Base-by-base conservation (phyloP, 64 coral and sea anemone genomes). In the Montipora foliosa region DNA sequence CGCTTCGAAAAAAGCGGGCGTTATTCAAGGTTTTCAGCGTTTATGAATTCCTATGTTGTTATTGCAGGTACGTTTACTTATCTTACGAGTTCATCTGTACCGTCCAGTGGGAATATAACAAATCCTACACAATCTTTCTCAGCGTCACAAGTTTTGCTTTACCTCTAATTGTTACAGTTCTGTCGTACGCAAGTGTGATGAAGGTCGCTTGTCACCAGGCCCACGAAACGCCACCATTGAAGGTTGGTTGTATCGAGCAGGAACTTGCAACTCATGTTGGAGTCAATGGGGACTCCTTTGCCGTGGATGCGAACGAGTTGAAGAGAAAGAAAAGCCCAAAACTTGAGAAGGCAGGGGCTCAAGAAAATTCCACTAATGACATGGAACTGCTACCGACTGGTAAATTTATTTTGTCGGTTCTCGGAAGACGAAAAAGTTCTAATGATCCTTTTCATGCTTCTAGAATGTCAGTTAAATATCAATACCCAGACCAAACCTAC, bases 41-140 rank as follows among this genome's bases (percentile, higher is more conserved):
- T 14, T 17, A 0, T 16, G 4, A 17, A 19, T 78, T 5, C 16
- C 49, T 49, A 5, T 57, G 4, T 78, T 47, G 76, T 78, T 50
- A 3, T 78, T 61, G 15, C 67, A 68, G 92, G 29, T 94, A 94
- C 37, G 25, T 88, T 68, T 94, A 94, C 72, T 57, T 94, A 24
- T 78, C 84, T 47, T 94, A 94, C 76, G 85, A 94, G 80, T 94
- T 61, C 85, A 94, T 94, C 77, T 94, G 92, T 58, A 94, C 92
- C 0, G 92, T 94, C 49, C 92, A 94, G 44, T 94, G 92, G 92
- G 92, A 94, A 50, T 21, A 88, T 10, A 57, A 75, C 25, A 80
- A 29, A 47, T 59, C 67, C 55, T 94, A 89, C 25, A 89, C 92
- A 5, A 48, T 94, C 25, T 94, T 94, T 76, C 77, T 94, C 1